Base-by-base conservation (phyloP, 2,888 invertebrate genomes). In the Rutpela maculata region DNA sequence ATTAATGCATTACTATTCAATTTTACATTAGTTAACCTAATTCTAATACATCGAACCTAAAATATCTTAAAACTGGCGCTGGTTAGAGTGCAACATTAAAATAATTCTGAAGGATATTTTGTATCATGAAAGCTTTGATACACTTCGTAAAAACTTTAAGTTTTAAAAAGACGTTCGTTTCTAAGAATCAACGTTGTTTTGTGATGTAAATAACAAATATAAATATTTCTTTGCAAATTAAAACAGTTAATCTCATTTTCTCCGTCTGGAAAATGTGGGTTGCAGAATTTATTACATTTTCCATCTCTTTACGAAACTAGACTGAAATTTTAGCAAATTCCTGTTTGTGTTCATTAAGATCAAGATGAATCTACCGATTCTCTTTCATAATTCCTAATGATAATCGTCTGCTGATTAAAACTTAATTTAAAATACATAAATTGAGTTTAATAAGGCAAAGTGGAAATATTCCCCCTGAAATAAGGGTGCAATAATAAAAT, bases 401-500 rank as follows among this genome's bases (percentile, higher is more conserved):
- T 15, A 50, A 50, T 50, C 50, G 12, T 50, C 50, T n/a, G 4
- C 50, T 50, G 12, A 50, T 50, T 50, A 50, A 50, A n/a, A 57
- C 38, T 59, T 70, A 18, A 59, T 59, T 70, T 56, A 31, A 31
- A 55, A 56, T 31, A 55, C 68, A 31, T 56, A 68, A 68, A 68
- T 56, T 68, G 57, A 68, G 68, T 68, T 68, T 56, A 57, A 68
- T 57, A 68, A 68, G 70, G 10, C 65, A 43, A 70, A 60, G 70
- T 70, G 57, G 60, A 60, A 70, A 60, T 55, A 15, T 43, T 31
- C 35, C 50, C 22, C 43, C 70, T 22, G 17, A 60, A 60, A 70
- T 60, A 70, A 63, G 72, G 72, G 72, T 43, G 62, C 63, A 62
- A 72, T 72, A 17, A 50, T 55, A 63, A 63, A 72, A 72, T 55